Evolutionary conservation across 2,797 vertebrate species (phyloP), one percentile per base, ranked within the genome.

Genomic region (Ctenochaetus hawaiiensis): DNA sequence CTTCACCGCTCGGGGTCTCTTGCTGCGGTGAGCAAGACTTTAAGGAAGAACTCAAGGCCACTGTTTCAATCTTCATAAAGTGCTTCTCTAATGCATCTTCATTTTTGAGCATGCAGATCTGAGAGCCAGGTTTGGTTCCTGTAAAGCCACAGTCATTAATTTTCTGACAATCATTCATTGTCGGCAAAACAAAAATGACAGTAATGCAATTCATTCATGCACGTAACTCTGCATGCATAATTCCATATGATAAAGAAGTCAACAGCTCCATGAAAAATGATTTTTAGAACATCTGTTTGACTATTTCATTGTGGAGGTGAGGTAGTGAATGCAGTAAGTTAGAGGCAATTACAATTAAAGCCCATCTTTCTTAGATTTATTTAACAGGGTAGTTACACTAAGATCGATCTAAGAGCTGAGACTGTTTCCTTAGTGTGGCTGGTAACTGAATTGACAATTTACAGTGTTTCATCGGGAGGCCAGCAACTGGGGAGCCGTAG

Each of bases 111-210:
- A 53, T 30, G 77, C 94, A 95, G 8, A 65, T 2, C 2, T 0
- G 6, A 47, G 89, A 66, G 34, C 75, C 91, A 16, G 72, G n/a
- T 57, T 75, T 89, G 65, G 83, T 90, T 80, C 91, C 94, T 95
- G 87, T 49, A 75, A 85, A 87, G 68, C 5, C 53, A 72, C 20
- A 82, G 66, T 78, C 3, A 67, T 23, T 30, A 0, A 43, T 67
- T 73, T 78, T 47, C 18, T 11, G 53, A 76, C 23, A 64, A 4
- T 37, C 7, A 17, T 52, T 76, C 16, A 65, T 61, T 41, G 37
- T 52, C 54, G 8, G 56, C 17, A 34, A 61, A 57, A 78, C 23
- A 56, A 41, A 69, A 57, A 67, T 8, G 34, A 20, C 49, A 67
- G 56, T 39, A 39, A 39, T 39, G 10, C 7, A 39, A 39, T 39